phyloP scores from a whole-genome alignment of 2,797 vertebrate genomes.

The Myripristis murdjan region DNA sequence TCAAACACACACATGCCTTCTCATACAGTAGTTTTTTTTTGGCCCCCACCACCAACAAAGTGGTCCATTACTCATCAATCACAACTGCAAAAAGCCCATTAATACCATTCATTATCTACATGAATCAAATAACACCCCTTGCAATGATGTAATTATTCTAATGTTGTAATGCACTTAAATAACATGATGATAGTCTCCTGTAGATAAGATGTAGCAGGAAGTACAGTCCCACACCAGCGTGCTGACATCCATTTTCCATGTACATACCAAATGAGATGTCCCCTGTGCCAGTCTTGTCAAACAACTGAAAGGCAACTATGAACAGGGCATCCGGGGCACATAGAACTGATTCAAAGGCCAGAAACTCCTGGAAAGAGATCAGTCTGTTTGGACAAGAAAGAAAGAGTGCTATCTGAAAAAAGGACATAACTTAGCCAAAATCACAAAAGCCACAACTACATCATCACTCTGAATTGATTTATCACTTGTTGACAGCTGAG shows the following conservation, averaged over 20 bases:
- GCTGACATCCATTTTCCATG: conserved; percentile 28
- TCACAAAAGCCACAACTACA: neutral
- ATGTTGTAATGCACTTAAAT: neutral
- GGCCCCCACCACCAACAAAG: neutral
- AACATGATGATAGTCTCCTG: neutral
- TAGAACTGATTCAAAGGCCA: conserved; percentile 96
- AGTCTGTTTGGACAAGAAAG: conserved; percentile 87
- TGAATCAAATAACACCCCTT: conserved; percentile 9
- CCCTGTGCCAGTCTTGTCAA: conserved; percentile 94
- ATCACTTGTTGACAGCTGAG: neutral
- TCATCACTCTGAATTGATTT: neutral
- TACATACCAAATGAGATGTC: conserved; percentile 96
- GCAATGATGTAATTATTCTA: conserved; percentile 5
- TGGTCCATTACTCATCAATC: neutral
- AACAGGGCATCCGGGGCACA: conserved; percentile 97
- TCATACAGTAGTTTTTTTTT: neutral
- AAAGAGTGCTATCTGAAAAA: conserved; percentile 52
- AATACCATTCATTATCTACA: conserved; percentile 1
- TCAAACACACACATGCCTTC: conserved; percentile 1
- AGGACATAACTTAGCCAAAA: conserved; percentile 37
- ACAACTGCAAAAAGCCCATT: conserved; percentile 9
- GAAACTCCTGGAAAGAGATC: conserved; percentile 97
- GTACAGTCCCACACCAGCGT: neutral
- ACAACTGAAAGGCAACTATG: conserved; percentile 97
- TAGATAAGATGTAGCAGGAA: conserved; percentile 11